phyloP scores from a whole-genome alignment of 1,140 invertebrate genomes.

The Magallana ariakensis region DNA sequence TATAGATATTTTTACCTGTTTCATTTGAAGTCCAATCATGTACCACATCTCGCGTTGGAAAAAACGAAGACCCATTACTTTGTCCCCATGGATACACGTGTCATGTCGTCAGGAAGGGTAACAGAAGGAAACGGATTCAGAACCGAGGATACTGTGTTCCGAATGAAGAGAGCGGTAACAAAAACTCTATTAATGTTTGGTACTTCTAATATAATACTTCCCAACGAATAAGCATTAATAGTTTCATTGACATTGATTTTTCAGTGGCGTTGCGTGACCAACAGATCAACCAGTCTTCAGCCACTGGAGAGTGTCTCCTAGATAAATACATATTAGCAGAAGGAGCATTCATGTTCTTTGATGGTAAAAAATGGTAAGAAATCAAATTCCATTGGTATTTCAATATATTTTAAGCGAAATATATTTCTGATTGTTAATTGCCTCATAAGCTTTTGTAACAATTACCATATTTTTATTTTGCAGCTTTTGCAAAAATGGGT shows the following conservation, averaged over 20 bases:
- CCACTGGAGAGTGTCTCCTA: background rate
- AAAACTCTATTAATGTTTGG: background rate
- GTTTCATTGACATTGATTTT: background rate
- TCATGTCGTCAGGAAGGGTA: conserved; percentile 65
- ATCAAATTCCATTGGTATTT: background rate
- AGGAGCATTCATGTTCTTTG: conserved; percentile 9
- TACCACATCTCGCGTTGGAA: conserved; percentile 63
- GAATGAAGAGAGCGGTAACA: conserved; percentile 40
- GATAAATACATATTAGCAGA: conserved; percentile 31
- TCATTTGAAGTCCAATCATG: conserved; percentile 65
- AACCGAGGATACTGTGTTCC: conserved; percentile 71
- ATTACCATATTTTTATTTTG: background rate
- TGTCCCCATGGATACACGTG: conserved; percentile 72
- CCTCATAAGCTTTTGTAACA: no score
- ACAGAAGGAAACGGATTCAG: conserved; percentile 63
- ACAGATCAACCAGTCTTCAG: background rate
- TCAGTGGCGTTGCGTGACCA: background rate
- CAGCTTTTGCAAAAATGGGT: conserved; percentile 26
- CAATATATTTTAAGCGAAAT: no score
- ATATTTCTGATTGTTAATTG: background rate
- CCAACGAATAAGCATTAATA: background rate
- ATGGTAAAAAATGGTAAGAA: conserved; percentile 32
- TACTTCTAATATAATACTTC: background rate
- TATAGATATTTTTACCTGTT: background rate
- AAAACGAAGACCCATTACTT: conserved; percentile 70